A percentile compares a stretch with the other conserved stretches of the same genome.
phyloP scores from a whole-genome alignment of 2,113 vertebrate species.

The Entelurus aequoreus region DNA sequence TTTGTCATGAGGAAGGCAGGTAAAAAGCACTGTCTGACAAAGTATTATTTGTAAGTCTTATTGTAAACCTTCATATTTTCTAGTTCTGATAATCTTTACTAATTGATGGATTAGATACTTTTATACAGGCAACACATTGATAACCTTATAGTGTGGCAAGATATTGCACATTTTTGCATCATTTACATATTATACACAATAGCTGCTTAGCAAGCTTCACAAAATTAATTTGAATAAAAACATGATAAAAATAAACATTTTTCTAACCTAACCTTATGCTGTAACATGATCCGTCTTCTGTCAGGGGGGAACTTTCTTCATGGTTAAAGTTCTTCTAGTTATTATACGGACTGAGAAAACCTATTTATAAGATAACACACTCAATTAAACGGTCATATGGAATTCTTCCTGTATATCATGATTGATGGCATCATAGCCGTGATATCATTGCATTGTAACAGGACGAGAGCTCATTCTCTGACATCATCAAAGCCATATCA shows the following conservation, averaged over 20 bases:
- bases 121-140: too few relatives aligned
- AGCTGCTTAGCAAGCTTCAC: too few relatives aligned
- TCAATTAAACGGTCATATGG: not conserved
- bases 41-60: too few relatives aligned
- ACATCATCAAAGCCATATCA: slow-evolving; percentile 9
- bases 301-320: not conserved
- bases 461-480: not conserved
- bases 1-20: too few relatives aligned
- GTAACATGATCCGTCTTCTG: slow-evolving; percentile 5
- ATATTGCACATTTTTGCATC: too few relatives aligned
- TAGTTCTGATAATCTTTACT: too few relatives aligned
- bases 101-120: too few relatives aligned
- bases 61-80: too few relatives aligned
- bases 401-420: not conserved
- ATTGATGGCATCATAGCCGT: slow-evolving; percentile 5
- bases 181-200: too few relatives aligned
- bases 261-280: slow-evolving; percentile 1
- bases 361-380: not conserved
- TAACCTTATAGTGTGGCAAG: too few relatives aligned
- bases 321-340: not conserved
- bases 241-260: not conserved
- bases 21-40: too few relatives aligned
- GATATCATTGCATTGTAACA: slow-evolving; percentile 2
- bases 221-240: too few relatives aligned
- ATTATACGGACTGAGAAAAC: not conserved